Conservation (phyloP, 2,797 vertebrate genomes). For the Coilia nasus region DNA sequence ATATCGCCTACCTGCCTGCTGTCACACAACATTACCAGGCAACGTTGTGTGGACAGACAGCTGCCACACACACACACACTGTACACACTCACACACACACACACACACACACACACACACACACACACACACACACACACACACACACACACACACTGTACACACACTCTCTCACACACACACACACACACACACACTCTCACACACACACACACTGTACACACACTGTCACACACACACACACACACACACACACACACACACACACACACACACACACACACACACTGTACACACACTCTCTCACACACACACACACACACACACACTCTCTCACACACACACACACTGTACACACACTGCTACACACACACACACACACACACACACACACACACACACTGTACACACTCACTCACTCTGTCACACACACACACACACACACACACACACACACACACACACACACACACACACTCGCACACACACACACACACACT, state of each 20-base stretch:
- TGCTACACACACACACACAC: constrained; percentile 22
- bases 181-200: too few species aligned
- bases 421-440: too few species aligned
- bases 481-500: constrained; percentile 16
- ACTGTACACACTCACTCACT: too few species aligned
- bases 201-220: too few species aligned
- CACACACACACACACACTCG: constrained; percentile 16
- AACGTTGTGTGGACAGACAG: constrained; percentile 46
- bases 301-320: constrained; percentile 14
- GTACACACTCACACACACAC: background rate
- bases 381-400: constrained; percentile 17
- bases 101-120: background rate
- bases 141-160: background rate
- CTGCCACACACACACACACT: constrained; percentile 31
- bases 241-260: too few species aligned
- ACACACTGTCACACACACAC: too few species aligned
- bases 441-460: background rate
- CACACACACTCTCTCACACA: background rate
- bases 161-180: too few species aligned
- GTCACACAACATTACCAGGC: constrained; percentile 56
- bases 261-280: background rate
- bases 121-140: constrained; percentile 20
- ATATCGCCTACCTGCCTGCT: constrained; percentile 64
- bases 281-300: constrained; percentile 22
- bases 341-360: background rate